Evolutionary conservation across 2,113 vertebrate genomes (phyloP).

Genomic region (Mandrillus leucophaeus): DNA sequence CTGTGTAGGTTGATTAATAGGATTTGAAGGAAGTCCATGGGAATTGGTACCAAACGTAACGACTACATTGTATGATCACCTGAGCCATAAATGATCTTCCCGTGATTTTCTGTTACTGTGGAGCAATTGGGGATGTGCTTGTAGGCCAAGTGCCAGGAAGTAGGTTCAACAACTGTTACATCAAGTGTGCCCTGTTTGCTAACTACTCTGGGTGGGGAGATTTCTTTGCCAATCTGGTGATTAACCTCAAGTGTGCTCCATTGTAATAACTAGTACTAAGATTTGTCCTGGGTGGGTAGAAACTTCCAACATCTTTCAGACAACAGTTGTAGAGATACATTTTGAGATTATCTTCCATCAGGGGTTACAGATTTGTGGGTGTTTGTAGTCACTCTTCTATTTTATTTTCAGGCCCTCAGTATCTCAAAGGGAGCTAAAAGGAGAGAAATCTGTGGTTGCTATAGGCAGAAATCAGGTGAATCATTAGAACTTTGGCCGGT

Average conservation of each 20-base stretch:
- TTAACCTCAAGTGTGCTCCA: neutral
- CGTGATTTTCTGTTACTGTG: neutral
- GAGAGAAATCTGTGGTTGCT: neutral
- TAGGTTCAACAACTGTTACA: neutral
- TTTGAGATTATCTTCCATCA: neutral
- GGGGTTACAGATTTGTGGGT: neutral
- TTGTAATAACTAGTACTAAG: neutral
- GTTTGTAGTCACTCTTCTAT: neutral
- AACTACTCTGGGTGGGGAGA: neutral
- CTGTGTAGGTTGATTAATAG: too few species aligned
- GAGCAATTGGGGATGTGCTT: neutral
- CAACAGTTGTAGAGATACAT: neutral
- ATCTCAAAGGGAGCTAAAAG: neutral
- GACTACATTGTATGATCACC: neutral
- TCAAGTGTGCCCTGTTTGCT: neutral
- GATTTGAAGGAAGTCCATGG: too few species aligned
- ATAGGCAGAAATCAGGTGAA: neutral
- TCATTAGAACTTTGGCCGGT: neutral
- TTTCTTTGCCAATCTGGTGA: neutral
- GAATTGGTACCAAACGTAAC: too few species aligned
- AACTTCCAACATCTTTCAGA: neutral
- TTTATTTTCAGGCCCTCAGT: neutral
- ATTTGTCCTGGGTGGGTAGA: neutral
- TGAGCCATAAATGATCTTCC: neutral
- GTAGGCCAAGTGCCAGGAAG: neutral